These are phyloP conservation scores for Mormyrus iriodes DNA, from an alignment of 2,113 vertebrate genomes.

Conservation along the genomic window DNA sequence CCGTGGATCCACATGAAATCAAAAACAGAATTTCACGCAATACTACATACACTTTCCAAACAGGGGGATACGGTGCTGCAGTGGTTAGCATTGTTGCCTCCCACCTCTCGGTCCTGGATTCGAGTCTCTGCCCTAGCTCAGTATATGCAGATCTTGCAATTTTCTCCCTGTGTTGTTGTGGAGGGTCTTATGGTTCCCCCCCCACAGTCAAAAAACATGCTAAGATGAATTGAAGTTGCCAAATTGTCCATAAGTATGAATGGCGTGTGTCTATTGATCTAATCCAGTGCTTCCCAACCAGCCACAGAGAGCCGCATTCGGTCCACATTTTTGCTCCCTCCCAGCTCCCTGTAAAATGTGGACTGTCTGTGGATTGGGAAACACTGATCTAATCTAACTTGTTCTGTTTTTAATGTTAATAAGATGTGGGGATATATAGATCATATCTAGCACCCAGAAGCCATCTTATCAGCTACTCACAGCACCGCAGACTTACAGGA, in stretches of 20 bases:
- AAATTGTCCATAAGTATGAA: background rate
- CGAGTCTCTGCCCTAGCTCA: background rate
- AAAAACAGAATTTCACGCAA: background rate
- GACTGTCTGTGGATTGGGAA: background rate
- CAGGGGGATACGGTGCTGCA: background rate
- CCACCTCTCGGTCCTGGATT: background rate
- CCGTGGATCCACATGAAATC: background rate
- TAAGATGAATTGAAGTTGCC: background rate
- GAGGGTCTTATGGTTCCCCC: background rate
- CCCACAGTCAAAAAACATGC: too few species aligned
- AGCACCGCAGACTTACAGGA: background rate
- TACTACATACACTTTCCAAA: background rate
- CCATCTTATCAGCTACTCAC: background rate
- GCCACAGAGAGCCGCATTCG: background rate
- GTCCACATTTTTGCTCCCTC: background rate
- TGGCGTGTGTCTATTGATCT: background rate
- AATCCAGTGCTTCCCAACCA: background rate
- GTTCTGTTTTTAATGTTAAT: background rate
- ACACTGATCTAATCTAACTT: background rate
- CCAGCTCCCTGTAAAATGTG: background rate
- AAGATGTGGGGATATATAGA: background rate
- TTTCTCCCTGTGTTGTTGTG: background rate
- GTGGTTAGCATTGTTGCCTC: background rate
- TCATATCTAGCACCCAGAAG: background rate
- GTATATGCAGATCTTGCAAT: background rate